Conservation (phyloP, 2,113 vertebrate genomes). For the Beaufortia kweichowensis region DNA sequence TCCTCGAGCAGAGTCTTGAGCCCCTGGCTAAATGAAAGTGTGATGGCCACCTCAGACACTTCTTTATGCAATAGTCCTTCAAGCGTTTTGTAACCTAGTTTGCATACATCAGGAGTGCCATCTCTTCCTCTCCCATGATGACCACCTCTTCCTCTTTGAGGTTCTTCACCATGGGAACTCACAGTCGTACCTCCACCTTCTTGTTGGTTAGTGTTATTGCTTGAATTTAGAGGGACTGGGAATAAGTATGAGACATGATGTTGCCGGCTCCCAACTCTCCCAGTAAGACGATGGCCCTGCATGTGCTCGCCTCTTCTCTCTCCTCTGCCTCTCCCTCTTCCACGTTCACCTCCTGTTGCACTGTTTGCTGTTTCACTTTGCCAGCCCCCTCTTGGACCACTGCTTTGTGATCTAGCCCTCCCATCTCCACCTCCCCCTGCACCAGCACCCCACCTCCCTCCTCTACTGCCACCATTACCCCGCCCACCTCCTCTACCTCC, state of each 20-base stretch:
- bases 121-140: conserved; percentile 47
- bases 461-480: background rate
- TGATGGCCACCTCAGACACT: conserved; percentile 81
- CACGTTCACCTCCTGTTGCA: background rate
- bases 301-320: conserved; percentile 41
- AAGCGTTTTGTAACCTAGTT: conserved; percentile 77
- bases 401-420: background rate
- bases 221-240: background rate
- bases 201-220: background rate
- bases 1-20: conserved; percentile 74
- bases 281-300: background rate
- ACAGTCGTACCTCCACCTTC: background rate
- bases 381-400: background rate
- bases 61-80: conserved; percentile 81
- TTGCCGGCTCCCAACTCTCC: background rate
- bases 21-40: conserved; percentile 74
- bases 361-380: background rate
- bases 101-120: conserved; percentile 60
- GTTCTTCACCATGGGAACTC: background rate
- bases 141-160: conserved; percentile 54
- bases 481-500: background rate
- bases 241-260: background rate
- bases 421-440: background rate
- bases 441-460: background rate
- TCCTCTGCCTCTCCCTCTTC: conserved; percentile 49